phyloP scores from a whole-genome alignment of 2,797 vertebrate genomes.

The Nothura maculosa region DNA sequence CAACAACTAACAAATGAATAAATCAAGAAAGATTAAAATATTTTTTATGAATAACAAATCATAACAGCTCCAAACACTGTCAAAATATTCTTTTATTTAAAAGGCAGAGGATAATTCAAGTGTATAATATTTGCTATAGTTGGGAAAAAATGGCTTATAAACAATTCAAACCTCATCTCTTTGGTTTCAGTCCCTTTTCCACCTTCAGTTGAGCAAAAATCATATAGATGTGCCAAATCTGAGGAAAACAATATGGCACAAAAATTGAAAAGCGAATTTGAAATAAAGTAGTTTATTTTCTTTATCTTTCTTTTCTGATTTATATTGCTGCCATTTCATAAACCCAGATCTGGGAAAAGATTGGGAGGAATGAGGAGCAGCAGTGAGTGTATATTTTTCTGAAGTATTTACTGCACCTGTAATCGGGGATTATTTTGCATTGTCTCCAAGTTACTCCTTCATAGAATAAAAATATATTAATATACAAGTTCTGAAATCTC shows the following conservation, averaged over 20 bases:
- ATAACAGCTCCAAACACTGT: constrained; percentile 38
- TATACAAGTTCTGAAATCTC: background rate
- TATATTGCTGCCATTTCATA: background rate
- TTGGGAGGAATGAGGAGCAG: no score
- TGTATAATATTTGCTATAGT: constrained; percentile 6
- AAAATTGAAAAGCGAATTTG: background rate
- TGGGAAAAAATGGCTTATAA: constrained; percentile 30
- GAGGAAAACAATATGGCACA: background rate
- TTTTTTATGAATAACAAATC: constrained; percentile 47
- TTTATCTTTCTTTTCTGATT: background rate
- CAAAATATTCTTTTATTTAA: constrained; percentile 36
- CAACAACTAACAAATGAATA: background rate
- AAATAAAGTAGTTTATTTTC: background rate
- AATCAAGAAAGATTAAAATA: constrained; percentile 1
- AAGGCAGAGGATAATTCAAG: constrained; percentile 38
- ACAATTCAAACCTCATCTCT: constrained; percentile 6
- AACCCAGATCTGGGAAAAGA: background rate
- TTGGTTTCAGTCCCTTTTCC: constrained; percentile 24
- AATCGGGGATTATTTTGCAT: background rate
- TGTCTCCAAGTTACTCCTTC: background rate
- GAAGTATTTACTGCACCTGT: background rate
- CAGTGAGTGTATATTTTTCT: background rate
- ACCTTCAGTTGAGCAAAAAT: background rate
- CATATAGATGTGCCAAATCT: background rate
- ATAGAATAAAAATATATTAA: background rate